A percentile compares a stretch with the other conserved stretches of the same genome.
Conservation (phyloP, 2,113 vertebrate species). For the Aegithalos caudatus region DNA sequence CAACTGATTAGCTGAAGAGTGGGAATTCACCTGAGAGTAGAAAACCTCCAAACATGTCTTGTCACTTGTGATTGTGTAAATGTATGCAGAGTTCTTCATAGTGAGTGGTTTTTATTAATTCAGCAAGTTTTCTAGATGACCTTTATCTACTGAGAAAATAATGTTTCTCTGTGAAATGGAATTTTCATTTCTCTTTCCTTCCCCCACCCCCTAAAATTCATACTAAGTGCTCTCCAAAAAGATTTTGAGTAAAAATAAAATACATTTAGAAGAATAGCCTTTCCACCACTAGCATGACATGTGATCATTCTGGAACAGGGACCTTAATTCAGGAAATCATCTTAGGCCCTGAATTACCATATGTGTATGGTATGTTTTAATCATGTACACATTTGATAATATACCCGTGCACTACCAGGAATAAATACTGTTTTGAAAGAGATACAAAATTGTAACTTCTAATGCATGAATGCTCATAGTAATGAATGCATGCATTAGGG, state of each 20-base stretch:
- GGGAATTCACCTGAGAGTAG: neutral
- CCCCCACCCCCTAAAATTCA: accelerated
- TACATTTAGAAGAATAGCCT: neutral
- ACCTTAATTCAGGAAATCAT: neutral
- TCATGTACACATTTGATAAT: neutral
- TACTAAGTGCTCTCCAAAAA: neutral
- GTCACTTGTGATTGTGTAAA: neutral
- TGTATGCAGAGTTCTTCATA: neutral
- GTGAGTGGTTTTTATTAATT: neutral
- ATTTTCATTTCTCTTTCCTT: neutral
- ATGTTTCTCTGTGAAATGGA: accelerated
- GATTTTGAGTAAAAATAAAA: neutral
- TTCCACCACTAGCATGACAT: neutral
- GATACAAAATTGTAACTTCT: neutral
- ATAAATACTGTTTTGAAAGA: neutral
- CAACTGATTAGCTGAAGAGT: neutral
- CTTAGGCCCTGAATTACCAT: neutral
- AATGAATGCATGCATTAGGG: neutral
- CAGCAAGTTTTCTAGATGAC: neutral
- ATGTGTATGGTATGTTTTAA: neutral
- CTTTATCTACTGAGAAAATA: neutral
- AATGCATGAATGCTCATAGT: neutral
- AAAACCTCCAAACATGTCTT: neutral
- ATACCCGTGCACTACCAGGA: neutral
- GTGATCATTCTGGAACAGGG: neutral